Conservation (phyloP, 2,113 vertebrate genomes). For the Agapornis roseicollis region DNA sequence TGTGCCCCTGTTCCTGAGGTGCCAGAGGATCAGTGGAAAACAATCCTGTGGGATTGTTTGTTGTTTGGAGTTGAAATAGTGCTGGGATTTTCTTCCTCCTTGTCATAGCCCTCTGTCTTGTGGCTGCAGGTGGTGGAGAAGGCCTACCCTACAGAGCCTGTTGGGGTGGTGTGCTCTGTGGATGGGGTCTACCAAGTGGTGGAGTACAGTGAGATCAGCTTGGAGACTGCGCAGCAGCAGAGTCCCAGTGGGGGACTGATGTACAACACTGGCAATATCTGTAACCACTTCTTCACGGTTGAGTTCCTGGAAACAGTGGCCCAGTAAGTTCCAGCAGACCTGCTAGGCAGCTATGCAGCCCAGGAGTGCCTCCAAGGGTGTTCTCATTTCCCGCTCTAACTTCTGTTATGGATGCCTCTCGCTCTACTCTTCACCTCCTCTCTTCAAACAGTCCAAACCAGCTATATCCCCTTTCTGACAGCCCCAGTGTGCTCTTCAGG, state of each 20-base stretch:
- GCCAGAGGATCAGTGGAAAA: background rate
- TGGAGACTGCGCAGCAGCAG: slow-evolving; percentile 68
- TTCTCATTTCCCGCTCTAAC: background rate
- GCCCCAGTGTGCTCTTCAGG: background rate
- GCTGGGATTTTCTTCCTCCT: background rate
- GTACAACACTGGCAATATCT: slow-evolving; percentile 89
- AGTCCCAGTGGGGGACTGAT: slow-evolving; percentile 75
- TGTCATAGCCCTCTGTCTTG: background rate
- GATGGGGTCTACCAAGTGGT: slow-evolving; percentile 86
- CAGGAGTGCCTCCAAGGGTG: background rate
- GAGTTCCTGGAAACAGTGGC: slow-evolving; percentile 81
- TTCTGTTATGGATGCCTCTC: background rate
- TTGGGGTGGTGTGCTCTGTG: slow-evolving; percentile 90
- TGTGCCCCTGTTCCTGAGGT: background rate
- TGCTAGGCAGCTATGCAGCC: background rate
- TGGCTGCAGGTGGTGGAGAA: slow-evolving; percentile 90
- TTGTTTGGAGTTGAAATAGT: background rate
- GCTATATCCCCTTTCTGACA: background rate
- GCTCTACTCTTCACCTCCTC: background rate
- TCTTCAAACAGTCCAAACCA: background rate
- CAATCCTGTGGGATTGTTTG: background rate
- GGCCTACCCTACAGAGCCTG: slow-evolving; percentile 82
- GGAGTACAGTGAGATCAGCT: slow-evolving; percentile 91
- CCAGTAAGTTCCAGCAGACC: slow-evolving; percentile 74
- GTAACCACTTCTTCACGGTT: slow-evolving; percentile 93